Evolutionary conservation across 1,140 invertebrate species (phyloP).

Genomic region (Hylaeus anthracinus): DNA sequence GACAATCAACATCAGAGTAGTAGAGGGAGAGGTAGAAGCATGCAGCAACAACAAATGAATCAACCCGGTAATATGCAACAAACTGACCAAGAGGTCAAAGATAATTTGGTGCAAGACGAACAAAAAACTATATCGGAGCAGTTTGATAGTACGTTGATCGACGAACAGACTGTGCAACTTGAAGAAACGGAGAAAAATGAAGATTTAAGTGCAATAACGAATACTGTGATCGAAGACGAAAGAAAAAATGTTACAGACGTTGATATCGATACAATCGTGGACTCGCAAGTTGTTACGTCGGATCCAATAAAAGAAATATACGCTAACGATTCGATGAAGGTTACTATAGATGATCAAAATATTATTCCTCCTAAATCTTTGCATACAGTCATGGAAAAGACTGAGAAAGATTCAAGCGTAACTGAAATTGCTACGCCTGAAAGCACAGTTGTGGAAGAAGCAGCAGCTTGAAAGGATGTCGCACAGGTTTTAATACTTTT

Average conservation of each 20-base stretch:
- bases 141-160: constrained; percentile 50
- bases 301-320: constrained; percentile 36
- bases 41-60: constrained; percentile 49
- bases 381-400: constrained; percentile 49
- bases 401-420: constrained; percentile 54
- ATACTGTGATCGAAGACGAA: constrained; percentile 14
- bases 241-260: constrained; percentile 12
- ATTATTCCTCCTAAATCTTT: constrained; percentile 37
- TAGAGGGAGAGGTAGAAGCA: constrained; percentile 66
- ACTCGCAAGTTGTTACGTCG: not conserved
- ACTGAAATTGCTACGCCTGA: constrained; percentile 63
- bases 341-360: constrained; percentile 41
- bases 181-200: constrained; percentile 23
- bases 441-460: constrained; percentile 71
- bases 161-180: constrained; percentile 1
- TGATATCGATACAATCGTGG: constrained; percentile 7
- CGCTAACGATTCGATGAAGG: constrained; percentile 38
- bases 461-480: constrained; percentile 70
- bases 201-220: constrained; percentile 27
- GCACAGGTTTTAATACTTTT: not conserved
- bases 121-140: constrained; percentile 56
- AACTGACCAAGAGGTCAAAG: constrained; percentile 41
- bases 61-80: constrained; percentile 46
- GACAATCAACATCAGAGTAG: constrained; percentile 73
- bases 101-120: constrained; percentile 33